Evolutionary conservation across 1,140 invertebrate species (phyloP).

Genomic region (Gyrodactylus bullatarudis): DNA sequence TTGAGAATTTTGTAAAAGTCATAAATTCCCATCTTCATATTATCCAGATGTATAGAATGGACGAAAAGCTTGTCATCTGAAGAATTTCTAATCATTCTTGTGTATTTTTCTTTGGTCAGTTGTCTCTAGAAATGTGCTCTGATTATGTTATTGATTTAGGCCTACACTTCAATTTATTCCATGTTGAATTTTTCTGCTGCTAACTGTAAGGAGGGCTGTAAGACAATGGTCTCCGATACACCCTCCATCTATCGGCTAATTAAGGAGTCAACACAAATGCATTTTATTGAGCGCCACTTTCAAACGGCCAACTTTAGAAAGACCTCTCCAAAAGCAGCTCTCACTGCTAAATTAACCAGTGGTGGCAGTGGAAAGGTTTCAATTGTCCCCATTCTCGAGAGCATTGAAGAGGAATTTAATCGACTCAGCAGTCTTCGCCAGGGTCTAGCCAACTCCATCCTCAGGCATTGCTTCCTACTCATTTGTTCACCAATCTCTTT

Average conservation of each 20-base stretch:
- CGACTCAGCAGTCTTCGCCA: not conserved
- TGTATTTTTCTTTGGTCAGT: too few relatives aligned
- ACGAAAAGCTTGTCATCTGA: too few relatives aligned
- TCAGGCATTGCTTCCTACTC: not conserved
- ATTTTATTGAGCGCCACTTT: not conserved
- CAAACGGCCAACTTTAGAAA: too few relatives aligned
- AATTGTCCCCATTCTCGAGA: not conserved
- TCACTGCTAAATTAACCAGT: too few relatives aligned
- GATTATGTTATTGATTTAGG: not conserved
- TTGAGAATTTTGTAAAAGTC: too few relatives aligned
- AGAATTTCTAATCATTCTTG: too few relatives aligned
- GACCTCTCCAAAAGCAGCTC: not conserved
- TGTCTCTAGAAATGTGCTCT: too few relatives aligned
- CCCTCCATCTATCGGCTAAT: not conserved
- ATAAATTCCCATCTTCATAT: too few relatives aligned
- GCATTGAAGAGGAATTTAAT: not conserved
- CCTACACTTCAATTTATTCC: not conserved
- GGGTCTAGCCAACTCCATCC: not conserved
- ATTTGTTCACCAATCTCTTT: not conserved
- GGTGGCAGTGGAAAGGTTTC: not conserved
- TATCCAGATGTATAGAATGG: too few relatives aligned
- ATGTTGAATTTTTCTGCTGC: not conserved
- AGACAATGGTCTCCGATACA: not conserved
- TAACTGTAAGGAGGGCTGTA: not conserved
- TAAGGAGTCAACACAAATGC: not conserved